Conservation (phyloP, 2,888 invertebrate genomes). For the Limnephilus auricula region DNA sequence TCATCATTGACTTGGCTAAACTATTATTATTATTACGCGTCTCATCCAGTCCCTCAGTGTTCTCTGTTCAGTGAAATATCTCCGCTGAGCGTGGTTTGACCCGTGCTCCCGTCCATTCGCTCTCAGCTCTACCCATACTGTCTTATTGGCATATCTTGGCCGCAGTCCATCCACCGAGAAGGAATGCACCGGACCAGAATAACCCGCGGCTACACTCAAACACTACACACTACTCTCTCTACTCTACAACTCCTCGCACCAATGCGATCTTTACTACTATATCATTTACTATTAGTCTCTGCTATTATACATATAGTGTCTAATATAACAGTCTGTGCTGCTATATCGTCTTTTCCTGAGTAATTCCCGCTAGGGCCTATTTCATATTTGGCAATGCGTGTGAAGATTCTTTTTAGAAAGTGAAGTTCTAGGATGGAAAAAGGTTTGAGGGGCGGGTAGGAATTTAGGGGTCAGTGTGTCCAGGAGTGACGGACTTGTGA, state of each 20-base stretch:
- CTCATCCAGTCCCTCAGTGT: background rate
- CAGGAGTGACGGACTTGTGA: no score
- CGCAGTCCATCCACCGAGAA: background rate
- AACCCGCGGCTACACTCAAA: background rate
- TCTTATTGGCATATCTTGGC: conserved; percentile 2
- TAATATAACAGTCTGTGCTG: background rate
- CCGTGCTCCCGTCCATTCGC: background rate
- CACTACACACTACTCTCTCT: background rate
- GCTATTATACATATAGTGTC: background rate
- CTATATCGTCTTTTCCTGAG: background rate
- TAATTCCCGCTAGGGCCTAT: no score
- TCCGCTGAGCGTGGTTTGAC: background rate
- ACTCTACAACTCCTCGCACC: background rate
- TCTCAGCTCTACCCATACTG: background rate
- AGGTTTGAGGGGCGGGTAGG: no score
- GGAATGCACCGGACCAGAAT: background rate
- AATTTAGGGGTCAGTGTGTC: no score
- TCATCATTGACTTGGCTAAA: background rate
- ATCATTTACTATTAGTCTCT: background rate
- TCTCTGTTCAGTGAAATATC: background rate
- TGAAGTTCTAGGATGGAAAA: no score
- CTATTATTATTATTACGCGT: background rate
- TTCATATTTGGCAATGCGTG: no score
- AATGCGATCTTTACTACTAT: background rate
- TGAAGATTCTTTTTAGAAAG: no score